These are phyloP conservation scores for Remorina albescens DNA, from an alignment of 2,797 vertebrate genomes.

Conservation along the genomic window DNA sequence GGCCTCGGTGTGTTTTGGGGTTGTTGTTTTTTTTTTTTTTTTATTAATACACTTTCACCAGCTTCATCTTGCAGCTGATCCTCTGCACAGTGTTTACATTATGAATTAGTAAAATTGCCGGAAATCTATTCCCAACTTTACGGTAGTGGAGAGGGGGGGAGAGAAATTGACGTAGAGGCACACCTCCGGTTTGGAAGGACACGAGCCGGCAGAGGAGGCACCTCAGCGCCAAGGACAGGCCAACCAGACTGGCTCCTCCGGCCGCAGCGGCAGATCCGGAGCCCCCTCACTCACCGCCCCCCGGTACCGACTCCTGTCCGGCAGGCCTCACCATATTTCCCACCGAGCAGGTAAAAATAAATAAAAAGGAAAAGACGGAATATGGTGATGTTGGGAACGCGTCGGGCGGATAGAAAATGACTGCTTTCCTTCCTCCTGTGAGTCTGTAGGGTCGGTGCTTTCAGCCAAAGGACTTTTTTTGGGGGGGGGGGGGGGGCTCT, in stretches of 20 bases:
- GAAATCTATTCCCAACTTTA: slow-evolving; percentile 72
- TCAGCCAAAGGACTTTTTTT: slow-evolving; percentile 22
- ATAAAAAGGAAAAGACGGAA: not conserved
- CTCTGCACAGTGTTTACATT: not conserved
- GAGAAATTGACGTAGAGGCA: slow-evolving; percentile 65
- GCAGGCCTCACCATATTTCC: not conserved
- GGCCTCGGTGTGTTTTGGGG: not conserved
- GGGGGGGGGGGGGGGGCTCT: slow-evolving; percentile 44
- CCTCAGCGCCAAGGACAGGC: slow-evolving; percentile 62
- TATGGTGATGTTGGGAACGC: not conserved
- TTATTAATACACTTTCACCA: no score
- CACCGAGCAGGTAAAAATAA: slow-evolving; percentile 20
- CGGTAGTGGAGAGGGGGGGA: slow-evolving; percentile 57
- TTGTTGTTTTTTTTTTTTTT: no score
- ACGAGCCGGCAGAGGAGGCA: slow-evolving; percentile 55
- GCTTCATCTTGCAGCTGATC: not conserved
- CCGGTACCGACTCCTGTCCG: not conserved
- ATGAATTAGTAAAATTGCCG: not conserved
- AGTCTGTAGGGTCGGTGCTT: not conserved
- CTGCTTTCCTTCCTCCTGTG: not conserved
- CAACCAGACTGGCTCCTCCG: slow-evolving; percentile 20
- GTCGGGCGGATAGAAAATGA: not conserved
- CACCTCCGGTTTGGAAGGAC: slow-evolving; percentile 77
- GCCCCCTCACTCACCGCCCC: no score
- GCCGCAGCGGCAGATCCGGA: slow-evolving; percentile 12